Percentiles rank a stretch among this genome's conserved stretches.
phyloP scores from a whole-genome alignment of 2,888 invertebrate species.

The Prosapia bicincta region DNA sequence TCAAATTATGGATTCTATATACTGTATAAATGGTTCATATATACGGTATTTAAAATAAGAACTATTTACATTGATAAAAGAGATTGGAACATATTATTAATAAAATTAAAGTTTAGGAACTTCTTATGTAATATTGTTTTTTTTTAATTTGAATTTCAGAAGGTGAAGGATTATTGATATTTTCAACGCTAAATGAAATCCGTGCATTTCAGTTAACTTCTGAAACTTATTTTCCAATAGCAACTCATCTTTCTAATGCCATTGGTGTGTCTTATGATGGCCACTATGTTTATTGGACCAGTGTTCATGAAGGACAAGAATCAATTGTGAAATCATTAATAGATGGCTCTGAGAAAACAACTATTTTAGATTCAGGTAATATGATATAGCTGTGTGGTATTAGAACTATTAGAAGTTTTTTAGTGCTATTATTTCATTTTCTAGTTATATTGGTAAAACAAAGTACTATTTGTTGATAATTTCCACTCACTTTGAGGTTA shows the following conservation, averaged over 20 bases:
- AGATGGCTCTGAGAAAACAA: slow-evolving; percentile 59
- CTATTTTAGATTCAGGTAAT: slow-evolving; percentile 49
- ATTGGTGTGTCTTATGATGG: slow-evolving; percentile 71
- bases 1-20: too few species aligned
- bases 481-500: too few species aligned
- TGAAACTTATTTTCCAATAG: slow-evolving; percentile 50
- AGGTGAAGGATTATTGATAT: slow-evolving; percentile 65
- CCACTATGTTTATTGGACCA: slow-evolving; percentile 72
- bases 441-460: too few species aligned
- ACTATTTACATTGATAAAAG: not conserved
- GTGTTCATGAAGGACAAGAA: slow-evolving; percentile 65
- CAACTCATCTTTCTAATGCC: slow-evolving; percentile 53
- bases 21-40: too few species aligned
- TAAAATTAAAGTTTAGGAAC: too few species aligned
- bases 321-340: slow-evolving; percentile 62
- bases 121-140: too few species aligned
- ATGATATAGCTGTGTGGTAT: too few species aligned
- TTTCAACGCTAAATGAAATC: slow-evolving; percentile 61
- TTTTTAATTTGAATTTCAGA: slow-evolving; percentile 45
- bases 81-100: too few species aligned
- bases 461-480: too few species aligned
- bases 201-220: slow-evolving; percentile 60
- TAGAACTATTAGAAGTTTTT: too few species aligned
- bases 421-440: too few species aligned
- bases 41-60: too few species aligned